A percentile compares a stretch with the other conserved stretches of the same genome.
Conservation (phyloP, 2,888 invertebrate genomes). For the Yponomeuta evonymella region DNA sequence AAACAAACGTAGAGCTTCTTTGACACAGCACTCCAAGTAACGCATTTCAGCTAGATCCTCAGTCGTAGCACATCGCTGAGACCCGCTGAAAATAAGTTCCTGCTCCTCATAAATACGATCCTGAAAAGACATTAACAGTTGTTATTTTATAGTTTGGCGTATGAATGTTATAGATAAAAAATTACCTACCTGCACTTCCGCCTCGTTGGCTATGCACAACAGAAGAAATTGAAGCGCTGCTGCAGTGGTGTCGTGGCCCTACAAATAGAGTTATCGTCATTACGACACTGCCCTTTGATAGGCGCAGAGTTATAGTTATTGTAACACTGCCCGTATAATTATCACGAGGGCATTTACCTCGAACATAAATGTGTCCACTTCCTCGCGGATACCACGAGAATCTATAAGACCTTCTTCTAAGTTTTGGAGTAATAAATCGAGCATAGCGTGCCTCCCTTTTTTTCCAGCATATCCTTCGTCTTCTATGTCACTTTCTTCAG, state of each 20-base stretch:
- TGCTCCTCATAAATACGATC: constrained; percentile 14
- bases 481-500: constrained; percentile 12
- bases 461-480: constrained; percentile 39
- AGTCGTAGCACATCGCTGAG: constrained; percentile 75
- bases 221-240: constrained; percentile 47
- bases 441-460: constrained; percentile 73
- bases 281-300: background rate
- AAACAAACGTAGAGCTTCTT: constrained; percentile 78
- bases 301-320: background rate
- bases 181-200: constrained; percentile 46
- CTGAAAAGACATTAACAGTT: background rate
- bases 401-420: constrained; percentile 73
- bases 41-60: constrained; percentile 76
- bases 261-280: constrained; percentile 19
- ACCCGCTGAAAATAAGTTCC: constrained; percentile 73
- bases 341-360: constrained; percentile 56
- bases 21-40: constrained; percentile 81
- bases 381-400: constrained; percentile 78
- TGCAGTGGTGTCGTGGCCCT: constrained; percentile 70
- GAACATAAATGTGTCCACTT: constrained; percentile 85
- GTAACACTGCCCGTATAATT: background rate
- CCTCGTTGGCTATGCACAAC: constrained; percentile 60
- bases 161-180: background rate
- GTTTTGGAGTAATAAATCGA: constrained; percentile 78
- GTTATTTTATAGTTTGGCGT: background rate